phyloP scores from a whole-genome alignment of 2,888 invertebrate species.

The Agriopis aurantiaria region DNA sequence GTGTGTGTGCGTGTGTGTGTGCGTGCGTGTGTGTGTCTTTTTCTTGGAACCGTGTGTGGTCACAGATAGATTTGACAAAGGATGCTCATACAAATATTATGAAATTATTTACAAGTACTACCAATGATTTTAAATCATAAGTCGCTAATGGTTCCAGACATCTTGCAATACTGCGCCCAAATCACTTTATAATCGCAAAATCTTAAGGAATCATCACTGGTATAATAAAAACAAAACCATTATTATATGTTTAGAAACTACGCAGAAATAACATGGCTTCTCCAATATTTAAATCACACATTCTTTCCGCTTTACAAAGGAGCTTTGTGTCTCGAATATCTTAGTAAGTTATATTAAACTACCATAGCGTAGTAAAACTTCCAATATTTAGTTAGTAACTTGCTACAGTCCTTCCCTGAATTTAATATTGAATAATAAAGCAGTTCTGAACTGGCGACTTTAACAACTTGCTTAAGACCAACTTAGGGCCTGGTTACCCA shows the following conservation, averaged over 20 bases:
- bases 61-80: no score
- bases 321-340: conserved; percentile 53
- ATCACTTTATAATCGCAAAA: no score
- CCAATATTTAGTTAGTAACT: conserved; percentile 84
- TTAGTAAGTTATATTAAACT: conserved; percentile 52
- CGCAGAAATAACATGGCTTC: background rate
- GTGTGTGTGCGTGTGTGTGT: no score
- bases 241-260: background rate
- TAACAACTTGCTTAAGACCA: conserved; percentile 78
- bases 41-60: no score
- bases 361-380: conserved; percentile 73
- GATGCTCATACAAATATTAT: no score
- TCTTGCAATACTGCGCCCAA: no score
- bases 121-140: no score
- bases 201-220: no score
- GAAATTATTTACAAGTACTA: no score
- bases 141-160: no score
- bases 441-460: conserved; percentile 80
- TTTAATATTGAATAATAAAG: conserved; percentile 85
- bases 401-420: conserved; percentile 76
- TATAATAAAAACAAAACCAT: no score
- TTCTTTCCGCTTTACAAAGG: conserved; percentile 35
- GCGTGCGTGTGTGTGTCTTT: no score
- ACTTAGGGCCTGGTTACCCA: conserved; percentile 73
- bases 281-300: conserved; percentile 8